These are phyloP conservation scores for Mastomys natalensis DNA, from an alignment of 2,113 vertebrate species.

Conservation along the genomic window DNA sequence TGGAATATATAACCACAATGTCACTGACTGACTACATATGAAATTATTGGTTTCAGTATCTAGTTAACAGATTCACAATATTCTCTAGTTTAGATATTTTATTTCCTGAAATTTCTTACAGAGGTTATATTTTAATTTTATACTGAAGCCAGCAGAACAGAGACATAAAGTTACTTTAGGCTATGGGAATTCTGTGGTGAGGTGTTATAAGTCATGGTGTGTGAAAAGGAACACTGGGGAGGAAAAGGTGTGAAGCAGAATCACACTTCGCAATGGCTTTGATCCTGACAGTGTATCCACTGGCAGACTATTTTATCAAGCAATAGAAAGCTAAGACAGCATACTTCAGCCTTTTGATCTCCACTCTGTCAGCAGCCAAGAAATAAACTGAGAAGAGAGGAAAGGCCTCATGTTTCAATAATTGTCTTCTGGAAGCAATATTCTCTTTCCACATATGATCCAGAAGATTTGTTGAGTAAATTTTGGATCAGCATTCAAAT, in stretches of 20 bases:
- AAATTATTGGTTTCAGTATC: background rate
- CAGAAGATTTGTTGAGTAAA: slow-evolving; percentile 60
- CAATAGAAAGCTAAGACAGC: background rate
- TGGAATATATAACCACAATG: background rate
- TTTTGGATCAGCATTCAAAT: slow-evolving; percentile 54
- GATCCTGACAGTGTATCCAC: background rate
- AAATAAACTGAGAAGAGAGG: background rate
- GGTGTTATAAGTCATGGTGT: background rate
- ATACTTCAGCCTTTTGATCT: background rate
- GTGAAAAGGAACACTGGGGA: background rate
- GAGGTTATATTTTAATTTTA: background rate
- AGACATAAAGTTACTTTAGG: background rate
- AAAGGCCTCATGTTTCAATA: background rate
- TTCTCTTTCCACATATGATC: slow-evolving; percentile 56
- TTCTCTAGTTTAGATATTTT: background rate
- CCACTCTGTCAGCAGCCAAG: background rate
- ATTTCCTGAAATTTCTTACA: background rate
- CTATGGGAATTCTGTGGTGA: background rate
- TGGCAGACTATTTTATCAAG: background rate
- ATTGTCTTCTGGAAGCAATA: slow-evolving; percentile 55
- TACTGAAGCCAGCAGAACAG: background rate
- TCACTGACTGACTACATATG: background rate
- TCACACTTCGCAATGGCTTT: background rate
- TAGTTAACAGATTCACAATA: background rate
- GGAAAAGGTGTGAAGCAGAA: background rate